Base-by-base conservation (phyloP, 2,888 invertebrate genomes). In the Hydropsyche betteni region DNA sequence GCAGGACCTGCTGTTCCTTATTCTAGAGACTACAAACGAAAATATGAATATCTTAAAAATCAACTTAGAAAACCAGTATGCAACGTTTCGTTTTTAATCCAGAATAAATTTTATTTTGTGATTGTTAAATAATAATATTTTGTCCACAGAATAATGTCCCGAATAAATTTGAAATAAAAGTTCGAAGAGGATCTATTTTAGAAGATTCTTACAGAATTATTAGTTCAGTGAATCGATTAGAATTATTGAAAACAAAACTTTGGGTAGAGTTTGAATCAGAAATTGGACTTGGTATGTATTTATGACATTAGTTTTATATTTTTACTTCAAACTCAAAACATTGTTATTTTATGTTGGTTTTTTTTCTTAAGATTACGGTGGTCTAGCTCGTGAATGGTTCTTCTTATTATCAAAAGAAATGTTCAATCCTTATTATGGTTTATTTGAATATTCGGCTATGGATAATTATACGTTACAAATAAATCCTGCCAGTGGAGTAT, bases 261-360 rank as follows among this genome's bases (percentile, higher is more conserved):
- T 99, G 99, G 99, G 94, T 99, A 74, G 98, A 99, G 86, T 99
- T 99, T 86, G 98, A 98, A 84, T 96, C 97, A 3, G 99, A 99
- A 87, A 94, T 96, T 58, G 98, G 98, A 14, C 84, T 90, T 72
- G 90, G 90, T 90, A 80, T 85, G 85, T 81, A 52, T 44, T 44
- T 4, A 1, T 10, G 6, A 44, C 6, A 44, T 10, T 50, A 1
- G 51, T 8, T 50, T 5, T 50, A 44, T 14, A 16, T 24, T 5
- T 33, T 6, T 33, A 12, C 3, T 64, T 16, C 1, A 64, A 8
- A 68, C 24, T 55, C 5, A 4, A 24, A 44, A 44, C 24, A 1
- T 38, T 68, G 4, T 38, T 50, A 44, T 7, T 69, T 14, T 1
- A 8, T 44, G 2, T 24, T 24, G 24, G 24, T 51, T 12, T 36